Evolutionary conservation across 2,888 invertebrate genomes (phyloP), one percentile per base, ranked within the genome.

Genomic region (Dynastes maya): DNA sequence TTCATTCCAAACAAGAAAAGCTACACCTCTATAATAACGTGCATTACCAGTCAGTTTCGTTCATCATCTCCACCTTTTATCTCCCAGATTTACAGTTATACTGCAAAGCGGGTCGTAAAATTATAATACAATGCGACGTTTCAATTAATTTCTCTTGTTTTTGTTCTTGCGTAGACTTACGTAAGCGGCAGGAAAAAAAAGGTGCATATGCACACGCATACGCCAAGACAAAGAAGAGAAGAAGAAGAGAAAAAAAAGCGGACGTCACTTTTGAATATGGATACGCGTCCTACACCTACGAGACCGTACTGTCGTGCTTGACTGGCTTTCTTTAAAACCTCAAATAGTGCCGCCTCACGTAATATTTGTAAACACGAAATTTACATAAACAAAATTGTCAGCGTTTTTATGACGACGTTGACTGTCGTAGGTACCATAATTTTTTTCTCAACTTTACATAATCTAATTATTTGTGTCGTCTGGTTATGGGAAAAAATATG

Each of bases 41-140:
- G 45, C 45, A 2, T 11, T 45, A 45, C 45, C 45, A 45, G 45
- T 45, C 45, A 45, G 45, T 63, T 29, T 63, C 32, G 13, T 67
- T 49, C 67, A 45, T 45, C 16, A 45, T 16, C 67, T 49, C 16
- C 64, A 49, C 49, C 45, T 16, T 49, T 49, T 67, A 49, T 32
- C 63, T 32, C 8, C 22, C 63, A 32, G 32, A 32, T 58, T 72
- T 72, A 72, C 72, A 72, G 72, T 72, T 72, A 72, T 40, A 61
- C 11, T 40, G 40, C 45, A 58, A 58, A 58, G 72, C 72, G 2
- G 22, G 13, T 22, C 58, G 58, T 72, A 72, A 72, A 72, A 72
- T 72, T 72, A 72, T 72, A 71, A 71, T 71, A 72, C 58, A 72
- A 72, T 58, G 55, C 53, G 55, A 71, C 37, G 53, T 55, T 71